phyloP scores from a whole-genome alignment of 2,888 invertebrate species.

The Sminthurides aquaticus region DNA sequence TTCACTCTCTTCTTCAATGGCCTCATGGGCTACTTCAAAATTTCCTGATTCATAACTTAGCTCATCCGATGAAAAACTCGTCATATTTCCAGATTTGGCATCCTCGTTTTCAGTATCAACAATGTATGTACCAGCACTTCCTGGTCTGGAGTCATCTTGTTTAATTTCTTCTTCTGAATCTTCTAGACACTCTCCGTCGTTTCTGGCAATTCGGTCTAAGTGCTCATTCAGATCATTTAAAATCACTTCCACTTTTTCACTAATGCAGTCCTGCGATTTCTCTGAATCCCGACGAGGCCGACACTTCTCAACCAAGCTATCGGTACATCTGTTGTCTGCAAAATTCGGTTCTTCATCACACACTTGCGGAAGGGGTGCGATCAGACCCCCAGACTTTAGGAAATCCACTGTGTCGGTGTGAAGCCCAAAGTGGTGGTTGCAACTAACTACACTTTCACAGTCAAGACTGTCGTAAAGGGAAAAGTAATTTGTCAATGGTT shows the following conservation, averaged over 20 bases:
- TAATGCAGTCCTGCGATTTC: conserved; percentile 4
- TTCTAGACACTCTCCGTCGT: neutral
- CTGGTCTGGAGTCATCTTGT: neutral
- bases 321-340: neutral
- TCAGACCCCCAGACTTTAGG: neutral
- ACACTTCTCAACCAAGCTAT: neutral
- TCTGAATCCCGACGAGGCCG: neutral
- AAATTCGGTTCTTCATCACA: neutral
- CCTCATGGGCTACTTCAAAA: neutral
- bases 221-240: conserved; percentile 15
- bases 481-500: conserved; percentile 19
- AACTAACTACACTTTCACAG: conserved; percentile 20
- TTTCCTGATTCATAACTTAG: neutral
- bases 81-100: neutral
- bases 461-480: conserved; percentile 18
- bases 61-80: neutral
- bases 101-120: conserved; percentile 7
- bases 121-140: neutral
- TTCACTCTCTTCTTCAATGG: neutral
- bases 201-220: conserved; percentile 4
- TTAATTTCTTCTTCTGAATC: neutral
- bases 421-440: conserved; percentile 19
- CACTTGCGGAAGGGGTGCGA: too few species aligned
- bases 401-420: neutral
- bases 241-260: conserved; percentile 4